These are phyloP conservation scores for Brachylomia viminalis DNA, from an alignment of 2,888 invertebrate species.

Conservation along the genomic window DNA sequence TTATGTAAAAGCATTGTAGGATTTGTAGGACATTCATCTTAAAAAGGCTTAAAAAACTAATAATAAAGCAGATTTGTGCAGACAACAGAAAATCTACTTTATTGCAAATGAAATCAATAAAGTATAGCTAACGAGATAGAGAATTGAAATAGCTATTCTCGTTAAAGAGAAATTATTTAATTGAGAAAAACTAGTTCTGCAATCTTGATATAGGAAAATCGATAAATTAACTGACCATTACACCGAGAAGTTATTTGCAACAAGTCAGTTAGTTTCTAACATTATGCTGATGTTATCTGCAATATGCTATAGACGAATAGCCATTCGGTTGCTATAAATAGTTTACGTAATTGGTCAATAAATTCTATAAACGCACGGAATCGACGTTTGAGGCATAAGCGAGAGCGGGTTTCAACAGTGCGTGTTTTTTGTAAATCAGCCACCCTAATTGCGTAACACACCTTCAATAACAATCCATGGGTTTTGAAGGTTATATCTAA, in stretches of 20 bases:
- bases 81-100: background rate
- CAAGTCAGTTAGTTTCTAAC: slow-evolving; percentile 41
- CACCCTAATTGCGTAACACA: background rate
- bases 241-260: slow-evolving; percentile 38
- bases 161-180: slow-evolving; percentile 33
- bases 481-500: background rate
- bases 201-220: slow-evolving; percentile 40
- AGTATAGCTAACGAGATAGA: slow-evolving; percentile 17
- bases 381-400: background rate
- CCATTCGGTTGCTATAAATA: slow-evolving; percentile 51
- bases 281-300: slow-evolving; percentile 47
- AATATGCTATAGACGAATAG: slow-evolving; percentile 50
- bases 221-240: slow-evolving; percentile 46
- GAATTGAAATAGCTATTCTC: slow-evolving; percentile 29
- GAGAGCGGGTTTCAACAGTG: slow-evolving; percentile 1
- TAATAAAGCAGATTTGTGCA: background rate
- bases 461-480: background rate
- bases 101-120: slow-evolving; percentile 27
- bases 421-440: background rate
- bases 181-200: slow-evolving; percentile 45
- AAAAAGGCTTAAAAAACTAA: background rate
- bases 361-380: slow-evolving; percentile 45
- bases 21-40: background rate
- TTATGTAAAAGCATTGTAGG: background rate
- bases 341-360: slow-evolving; percentile 60